Base-by-base conservation (phyloP, 2,888 invertebrate genomes). In the Colostygia pectinataria region DNA sequence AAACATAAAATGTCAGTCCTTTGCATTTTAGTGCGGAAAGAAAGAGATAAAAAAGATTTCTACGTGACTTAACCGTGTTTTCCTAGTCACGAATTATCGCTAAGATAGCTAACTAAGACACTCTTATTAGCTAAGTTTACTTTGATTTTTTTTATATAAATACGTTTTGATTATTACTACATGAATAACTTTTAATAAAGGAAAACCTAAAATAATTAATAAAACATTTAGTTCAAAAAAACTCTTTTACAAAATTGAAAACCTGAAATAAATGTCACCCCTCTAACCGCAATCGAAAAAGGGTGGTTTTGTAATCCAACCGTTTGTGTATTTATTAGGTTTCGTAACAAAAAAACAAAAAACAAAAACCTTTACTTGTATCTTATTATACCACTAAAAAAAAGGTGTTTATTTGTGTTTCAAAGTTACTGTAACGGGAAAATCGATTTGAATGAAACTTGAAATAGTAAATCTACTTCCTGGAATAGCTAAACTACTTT, bases 41-140 rank as follows among this genome's bases (percentile, higher is more conserved):
- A 55, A 71, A 70, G 65, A 76, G 77, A 79, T 79, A 79, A 81
- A 75, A 66, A 67, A 65, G 51, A 59, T 42, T 59, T 61, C 66
- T 77, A 83, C 83, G 80, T 83, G 83, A 80, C 81, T 64, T 50
- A 68, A 68, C 65, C 63, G 44, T 48, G 29, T 62, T 64, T 60
- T 59, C 55, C 53, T 40, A 48, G 53, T 53, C 49, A 32, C 34
- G 33, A 44, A 49, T 55, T 52, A 39, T 51, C 24, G 52, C 51
- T 45, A 31, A 41, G 49, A 15, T 37, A 18, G 46, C 34, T 32
- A 27, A 40, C 33, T 37, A n/a, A n/a, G n/a, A n/a, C n/a, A n/a
- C n/a, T n/a, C n/a, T n/a, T n/a, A n/a, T n/a, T n/a, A n/a, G n/a
- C n/a, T n/a, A n/a, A n/a, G 9, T 6, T 6, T 29, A 7, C n/a